Evolutionary conservation across 2,797 vertebrate genomes (phyloP).

Genomic region (Anas flavirostris): DNA sequence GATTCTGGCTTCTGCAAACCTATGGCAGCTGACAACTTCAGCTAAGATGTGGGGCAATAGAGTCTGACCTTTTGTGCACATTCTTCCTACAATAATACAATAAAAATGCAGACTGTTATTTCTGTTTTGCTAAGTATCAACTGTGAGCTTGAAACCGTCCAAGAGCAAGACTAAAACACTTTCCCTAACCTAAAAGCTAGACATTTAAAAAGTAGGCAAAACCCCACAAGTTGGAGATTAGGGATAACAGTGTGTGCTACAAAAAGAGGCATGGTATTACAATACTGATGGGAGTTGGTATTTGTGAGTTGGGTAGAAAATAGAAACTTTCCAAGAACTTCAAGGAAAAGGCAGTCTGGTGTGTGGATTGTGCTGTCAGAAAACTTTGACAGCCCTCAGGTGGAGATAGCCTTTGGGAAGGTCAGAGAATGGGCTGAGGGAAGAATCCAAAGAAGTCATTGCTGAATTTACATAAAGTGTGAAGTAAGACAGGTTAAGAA

Average conservation of each 20-base stretch:
- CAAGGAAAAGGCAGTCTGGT: background rate
- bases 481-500: background rate
- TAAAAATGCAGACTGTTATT: slow-evolving; percentile 55
- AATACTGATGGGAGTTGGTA: background rate
- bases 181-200: background rate
- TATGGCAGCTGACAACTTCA: slow-evolving; percentile 27
- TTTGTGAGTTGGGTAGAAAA: background rate
- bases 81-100: slow-evolving; percentile 41
- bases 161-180: slow-evolving; percentile 3
- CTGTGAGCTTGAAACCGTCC: slow-evolving; percentile 16
- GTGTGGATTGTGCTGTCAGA: background rate
- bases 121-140: slow-evolving; percentile 29
- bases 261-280: background rate
- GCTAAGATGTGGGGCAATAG: slow-evolving; percentile 17
- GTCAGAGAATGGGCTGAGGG: background rate
- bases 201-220: background rate
- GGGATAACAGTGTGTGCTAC: background rate
- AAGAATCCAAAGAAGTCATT: background rate
- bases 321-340: background rate
- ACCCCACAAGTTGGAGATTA: background rate
- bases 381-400: background rate
- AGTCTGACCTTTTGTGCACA: slow-evolving; percentile 41
- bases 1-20: slow-evolving; percentile 36
- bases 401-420: background rate
- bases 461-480: background rate